A percentile compares a stretch with the other conserved stretches of the same genome.
Evolutionary conservation across 2,113 vertebrate species (phyloP).

Genomic region (Todiramphus chloris): DNA sequence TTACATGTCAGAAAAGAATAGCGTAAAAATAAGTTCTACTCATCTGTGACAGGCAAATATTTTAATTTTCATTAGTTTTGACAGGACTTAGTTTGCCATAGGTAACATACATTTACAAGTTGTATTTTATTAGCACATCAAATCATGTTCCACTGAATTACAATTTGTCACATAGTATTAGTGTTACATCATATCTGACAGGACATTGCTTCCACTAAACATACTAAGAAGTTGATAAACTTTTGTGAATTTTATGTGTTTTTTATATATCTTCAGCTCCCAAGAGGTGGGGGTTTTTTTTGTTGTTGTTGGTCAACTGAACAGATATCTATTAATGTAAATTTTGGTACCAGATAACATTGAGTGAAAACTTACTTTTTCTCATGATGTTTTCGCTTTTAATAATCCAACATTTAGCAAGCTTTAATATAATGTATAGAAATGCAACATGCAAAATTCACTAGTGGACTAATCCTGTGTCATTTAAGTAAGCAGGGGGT

Average conservation of each 20-base stretch:
- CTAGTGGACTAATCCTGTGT: neutral
- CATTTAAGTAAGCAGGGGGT: neutral
- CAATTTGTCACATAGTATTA: conserved; percentile 28
- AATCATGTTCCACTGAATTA: neutral
- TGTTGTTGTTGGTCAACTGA: neutral
- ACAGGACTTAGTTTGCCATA: conserved; percentile 47
- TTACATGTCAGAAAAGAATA: neutral
- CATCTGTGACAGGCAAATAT: conserved; percentile 3
- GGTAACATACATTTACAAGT: conserved; percentile 33
- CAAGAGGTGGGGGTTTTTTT: neutral
- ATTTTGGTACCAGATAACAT: neutral
- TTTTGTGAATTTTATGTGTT: neutral
- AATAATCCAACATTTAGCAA: neutral
- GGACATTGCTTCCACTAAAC: neutral
- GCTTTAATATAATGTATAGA: neutral
- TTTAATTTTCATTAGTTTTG: conserved; percentile 55
- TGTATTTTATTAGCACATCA: conserved; percentile 32
- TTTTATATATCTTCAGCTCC: neutral
- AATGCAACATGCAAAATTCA: neutral
- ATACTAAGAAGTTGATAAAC: neutral
- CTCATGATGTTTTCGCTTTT: neutral
- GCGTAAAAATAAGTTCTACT: conserved; percentile 12
- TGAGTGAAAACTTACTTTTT: neutral
- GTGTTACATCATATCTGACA: neutral
- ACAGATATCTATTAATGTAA: neutral